Evolutionary conservation across 2,797 vertebrate species (phyloP).

Genomic region (Galago senegalensis): DNA sequence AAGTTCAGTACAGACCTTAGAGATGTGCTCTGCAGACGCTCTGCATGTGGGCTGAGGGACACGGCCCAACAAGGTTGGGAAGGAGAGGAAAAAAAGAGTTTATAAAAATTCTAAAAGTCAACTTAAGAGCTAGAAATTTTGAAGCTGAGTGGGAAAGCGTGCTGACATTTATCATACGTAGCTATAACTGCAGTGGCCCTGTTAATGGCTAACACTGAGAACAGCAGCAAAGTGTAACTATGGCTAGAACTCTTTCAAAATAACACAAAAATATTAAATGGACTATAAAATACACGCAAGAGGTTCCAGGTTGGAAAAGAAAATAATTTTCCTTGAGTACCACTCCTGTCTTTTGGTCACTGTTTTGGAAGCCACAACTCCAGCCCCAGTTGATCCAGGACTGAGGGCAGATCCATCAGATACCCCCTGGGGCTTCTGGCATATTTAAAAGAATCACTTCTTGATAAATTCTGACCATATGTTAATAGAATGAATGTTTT

Average conservation of each 20-base stretch:
- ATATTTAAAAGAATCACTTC: conserved; percentile 42
- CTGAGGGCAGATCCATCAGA: background rate
- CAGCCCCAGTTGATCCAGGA: background rate
- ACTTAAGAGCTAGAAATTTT: conserved; percentile 54
- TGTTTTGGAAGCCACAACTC: background rate
- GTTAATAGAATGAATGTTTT: conserved; percentile 29
- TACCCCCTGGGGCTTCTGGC: background rate
- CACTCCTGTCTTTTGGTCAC: fast-evolving
- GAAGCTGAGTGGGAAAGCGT: background rate
- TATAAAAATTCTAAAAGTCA: conserved; percentile 68
- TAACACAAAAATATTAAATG: conserved; percentile 69
- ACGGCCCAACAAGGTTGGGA: background rate
- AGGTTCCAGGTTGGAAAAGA: background rate
- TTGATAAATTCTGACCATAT: conserved; percentile 51
- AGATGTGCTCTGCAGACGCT: background rate
- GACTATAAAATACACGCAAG: conserved; percentile 52
- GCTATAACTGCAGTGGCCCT: background rate
- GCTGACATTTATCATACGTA: conserved; percentile 50
- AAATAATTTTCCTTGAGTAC: conserved; percentile 67
- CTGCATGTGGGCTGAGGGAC: background rate
- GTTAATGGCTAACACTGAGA: background rate
- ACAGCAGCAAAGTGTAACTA: background rate
- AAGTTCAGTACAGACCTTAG: conserved; percentile 31
- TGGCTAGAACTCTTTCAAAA: background rate
- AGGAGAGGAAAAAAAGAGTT: background rate